Conservation (phyloP, 64 coral and sea anemone species). For the Acropora yongei region DNA sequence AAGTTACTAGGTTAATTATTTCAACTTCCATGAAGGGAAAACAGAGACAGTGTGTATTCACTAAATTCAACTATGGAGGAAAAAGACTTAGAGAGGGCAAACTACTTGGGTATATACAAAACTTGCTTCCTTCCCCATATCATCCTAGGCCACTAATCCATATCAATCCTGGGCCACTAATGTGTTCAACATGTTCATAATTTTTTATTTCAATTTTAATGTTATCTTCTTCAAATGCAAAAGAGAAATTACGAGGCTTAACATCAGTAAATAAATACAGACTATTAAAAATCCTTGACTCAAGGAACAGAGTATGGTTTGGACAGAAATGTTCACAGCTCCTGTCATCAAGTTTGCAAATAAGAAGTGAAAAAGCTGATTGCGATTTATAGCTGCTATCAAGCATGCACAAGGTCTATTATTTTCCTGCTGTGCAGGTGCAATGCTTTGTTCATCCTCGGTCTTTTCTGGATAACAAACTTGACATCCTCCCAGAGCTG, state of each 20-base stretch:
- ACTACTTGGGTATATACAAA: too few relatives aligned
- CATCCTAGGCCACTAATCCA: background rate
- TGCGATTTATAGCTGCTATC: slow-evolving; percentile 79
- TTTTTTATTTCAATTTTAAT: slow-evolving; percentile 40
- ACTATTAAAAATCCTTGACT: slow-evolving; percentile 60
- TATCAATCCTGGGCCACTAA: background rate
- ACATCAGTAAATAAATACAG: slow-evolving; percentile 64
- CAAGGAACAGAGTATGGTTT: slow-evolving; percentile 58
- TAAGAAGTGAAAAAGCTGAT: slow-evolving; percentile 80
- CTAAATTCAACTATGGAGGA: too few relatives aligned
- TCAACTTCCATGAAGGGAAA: too few relatives aligned
- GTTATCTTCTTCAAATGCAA: slow-evolving; percentile 53
- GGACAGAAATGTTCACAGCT: slow-evolving; percentile 68
- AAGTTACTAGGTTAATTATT: too few relatives aligned
- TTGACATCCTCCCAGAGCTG: slow-evolving; percentile 67
- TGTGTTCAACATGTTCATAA: background rate
- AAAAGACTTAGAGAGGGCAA: too few relatives aligned
- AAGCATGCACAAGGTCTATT: slow-evolving; percentile 54
- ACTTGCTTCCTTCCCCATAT: too few relatives aligned
- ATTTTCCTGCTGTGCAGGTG: slow-evolving; percentile 20
- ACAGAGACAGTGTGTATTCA: too few relatives aligned
- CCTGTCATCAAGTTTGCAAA: slow-evolving; percentile 80
- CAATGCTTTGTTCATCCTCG: background rate
- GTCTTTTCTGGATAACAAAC: slow-evolving; percentile 55
- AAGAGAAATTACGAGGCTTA: slow-evolving; percentile 37